Percentiles rank a stretch among this genome's conserved stretches.
phyloP scores from a whole-genome alignment of 2,888 invertebrate genomes.

The Noctua janthe region DNA sequence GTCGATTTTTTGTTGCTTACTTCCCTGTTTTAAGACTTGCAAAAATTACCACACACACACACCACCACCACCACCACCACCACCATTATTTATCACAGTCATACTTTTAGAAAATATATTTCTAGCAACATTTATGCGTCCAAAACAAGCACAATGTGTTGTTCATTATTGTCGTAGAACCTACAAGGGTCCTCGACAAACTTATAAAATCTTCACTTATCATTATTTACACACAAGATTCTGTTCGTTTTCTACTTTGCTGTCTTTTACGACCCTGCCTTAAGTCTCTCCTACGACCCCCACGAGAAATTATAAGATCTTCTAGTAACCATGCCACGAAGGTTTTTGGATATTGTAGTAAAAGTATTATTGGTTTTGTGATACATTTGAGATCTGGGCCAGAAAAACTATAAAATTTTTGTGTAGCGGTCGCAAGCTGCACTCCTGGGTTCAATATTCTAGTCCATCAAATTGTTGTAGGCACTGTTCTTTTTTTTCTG shows the following conservation, averaged over 20 bases:
- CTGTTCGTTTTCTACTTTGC: constrained; percentile 13
- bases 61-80: too few relatives aligned
- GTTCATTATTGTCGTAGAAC: background rate
- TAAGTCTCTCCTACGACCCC: constrained; percentile 27
- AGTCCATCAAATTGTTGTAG: background rate
- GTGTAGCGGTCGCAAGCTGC: background rate
- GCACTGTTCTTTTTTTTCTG: background rate
- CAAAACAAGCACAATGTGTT: background rate
- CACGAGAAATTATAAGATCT: constrained; percentile 35
- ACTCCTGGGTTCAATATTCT: constrained; percentile 4
- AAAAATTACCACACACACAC: background rate
- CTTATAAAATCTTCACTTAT: constrained; percentile 13
- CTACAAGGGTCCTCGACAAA: background rate
- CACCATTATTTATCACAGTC: background rate
- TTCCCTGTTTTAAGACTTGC: background rate
- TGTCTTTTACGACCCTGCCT: constrained; percentile 42
- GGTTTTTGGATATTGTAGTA: constrained; percentile 29
- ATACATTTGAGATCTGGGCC: background rate
- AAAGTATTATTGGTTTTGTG: constrained; percentile 34
- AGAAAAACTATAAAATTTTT: constrained; percentile 6
- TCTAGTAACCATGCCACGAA: background rate
- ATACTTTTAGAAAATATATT: background rate
- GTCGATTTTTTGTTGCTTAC: background rate
- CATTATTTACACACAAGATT: constrained; percentile 24
- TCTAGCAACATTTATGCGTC: background rate